A percentile compares a stretch with the other conserved stretches of the same genome.
phyloP scores from a whole-genome alignment of 2,113 vertebrate species.

The Apteryx owenii region DNA sequence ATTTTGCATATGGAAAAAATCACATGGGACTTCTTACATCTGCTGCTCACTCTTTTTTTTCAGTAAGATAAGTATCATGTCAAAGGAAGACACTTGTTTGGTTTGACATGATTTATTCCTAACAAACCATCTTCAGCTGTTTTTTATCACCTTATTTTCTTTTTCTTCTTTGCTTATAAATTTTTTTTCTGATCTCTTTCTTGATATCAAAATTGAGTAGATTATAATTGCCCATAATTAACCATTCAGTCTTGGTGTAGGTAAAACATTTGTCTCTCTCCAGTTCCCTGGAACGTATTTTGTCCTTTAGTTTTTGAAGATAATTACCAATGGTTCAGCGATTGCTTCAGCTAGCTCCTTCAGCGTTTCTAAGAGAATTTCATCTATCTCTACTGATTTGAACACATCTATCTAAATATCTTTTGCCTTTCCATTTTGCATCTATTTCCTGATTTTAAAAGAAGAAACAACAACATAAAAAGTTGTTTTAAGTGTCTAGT shows the following conservation, averaged over 20 bases:
- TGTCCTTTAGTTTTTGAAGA: neutral
- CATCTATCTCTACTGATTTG: neutral
- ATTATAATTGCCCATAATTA: neutral
- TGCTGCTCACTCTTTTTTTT: neutral
- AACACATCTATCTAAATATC: neutral
- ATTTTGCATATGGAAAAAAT: neutral
- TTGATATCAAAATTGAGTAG: neutral
- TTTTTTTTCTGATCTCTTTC: neutral
- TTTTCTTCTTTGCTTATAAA: neutral
- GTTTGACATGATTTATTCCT: neutral
- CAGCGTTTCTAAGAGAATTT: neutral
- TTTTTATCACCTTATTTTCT: neutral
- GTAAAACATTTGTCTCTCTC: neutral
- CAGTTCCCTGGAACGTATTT: neutral
- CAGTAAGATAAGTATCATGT: neutral
- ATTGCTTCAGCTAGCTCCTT: neutral
- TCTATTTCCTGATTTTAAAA: neutral
- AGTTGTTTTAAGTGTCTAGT: neutral
- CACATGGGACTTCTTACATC: neutral
- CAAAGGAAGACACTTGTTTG: neutral
- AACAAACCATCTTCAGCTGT: neutral
- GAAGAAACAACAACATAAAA: neutral
- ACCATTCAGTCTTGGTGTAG: neutral
- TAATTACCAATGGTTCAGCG: neutral
- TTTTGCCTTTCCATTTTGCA: neutral